phyloP scores from a whole-genome alignment of 2,797 vertebrate genomes.

The Myiothlypis coronata region DNA sequence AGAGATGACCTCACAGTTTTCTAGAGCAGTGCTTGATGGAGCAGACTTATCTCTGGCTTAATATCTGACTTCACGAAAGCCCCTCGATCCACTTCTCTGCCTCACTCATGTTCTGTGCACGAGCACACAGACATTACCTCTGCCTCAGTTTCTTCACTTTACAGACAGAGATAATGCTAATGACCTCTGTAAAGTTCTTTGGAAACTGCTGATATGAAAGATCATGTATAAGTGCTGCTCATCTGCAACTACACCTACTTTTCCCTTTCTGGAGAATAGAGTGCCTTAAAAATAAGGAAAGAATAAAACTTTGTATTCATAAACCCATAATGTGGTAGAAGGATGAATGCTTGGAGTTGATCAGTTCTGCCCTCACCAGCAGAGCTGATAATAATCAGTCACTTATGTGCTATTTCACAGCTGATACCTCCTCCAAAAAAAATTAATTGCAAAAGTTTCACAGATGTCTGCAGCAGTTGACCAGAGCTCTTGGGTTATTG shows the following conservation, averaged over 20 bases:
- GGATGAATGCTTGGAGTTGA: constrained; percentile 22
- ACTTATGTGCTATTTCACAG: constrained; percentile 71
- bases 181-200: not conserved
- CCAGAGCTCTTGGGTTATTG: constrained; percentile 82
- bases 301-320: not conserved
- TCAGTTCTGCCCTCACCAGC: constrained; percentile 35
- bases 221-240: not conserved
- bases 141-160: constrained; percentile 4
- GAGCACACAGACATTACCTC: not conserved
- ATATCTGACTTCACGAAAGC: not conserved
- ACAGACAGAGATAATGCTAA: not conserved
- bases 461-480: constrained; percentile 83
- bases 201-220: not conserved
- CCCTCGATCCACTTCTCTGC: not conserved
- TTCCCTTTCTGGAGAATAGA: not conserved
- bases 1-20: not conserved
- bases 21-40: not conserved
- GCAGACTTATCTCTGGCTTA: not conserved
- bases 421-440: constrained; percentile 73
- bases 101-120: not conserved
- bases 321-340: constrained; percentile 28
- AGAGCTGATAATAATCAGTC: constrained; percentile 72
- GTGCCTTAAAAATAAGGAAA: constrained; percentile 8
- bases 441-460: constrained; percentile 82
- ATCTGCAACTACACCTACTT: not conserved